A percentile compares a stretch with the other conserved stretches of the same genome.
These are phyloP conservation scores for Congeria kusceri DNA, from an alignment of 2,888 invertebrate genomes.

Conservation along the genomic window DNA sequence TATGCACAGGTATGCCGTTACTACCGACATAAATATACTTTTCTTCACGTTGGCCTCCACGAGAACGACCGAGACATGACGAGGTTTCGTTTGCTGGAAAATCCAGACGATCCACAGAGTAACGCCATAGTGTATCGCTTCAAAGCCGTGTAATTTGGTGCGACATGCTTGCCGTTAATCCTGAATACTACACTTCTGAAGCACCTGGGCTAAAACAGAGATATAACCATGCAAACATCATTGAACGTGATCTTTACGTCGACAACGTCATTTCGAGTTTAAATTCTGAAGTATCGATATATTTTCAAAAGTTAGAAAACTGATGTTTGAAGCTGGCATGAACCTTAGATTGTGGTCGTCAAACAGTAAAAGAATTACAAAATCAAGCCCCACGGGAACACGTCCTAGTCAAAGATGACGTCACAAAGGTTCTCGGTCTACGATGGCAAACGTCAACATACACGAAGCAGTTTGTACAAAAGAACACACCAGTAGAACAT, in stretches of 20 bases:
- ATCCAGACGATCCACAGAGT: background rate
- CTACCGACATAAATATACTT: background rate
- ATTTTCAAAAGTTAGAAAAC: background rate
- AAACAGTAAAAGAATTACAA: background rate
- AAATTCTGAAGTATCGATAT: slow-evolving; percentile 1
- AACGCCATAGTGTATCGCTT: slow-evolving; percentile 26
- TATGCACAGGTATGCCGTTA: background rate
- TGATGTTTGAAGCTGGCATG: slow-evolving; percentile 16
- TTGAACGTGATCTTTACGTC: slow-evolving; percentile 31
- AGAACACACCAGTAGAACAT: too few relatives aligned
- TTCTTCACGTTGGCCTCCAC: background rate
- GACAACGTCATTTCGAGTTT: slow-evolving; percentile 41
- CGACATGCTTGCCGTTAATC: slow-evolving; percentile 51
- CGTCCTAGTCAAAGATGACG: slow-evolving; percentile 2
- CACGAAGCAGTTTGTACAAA: background rate
- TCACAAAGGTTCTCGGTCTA: slow-evolving; percentile 28
- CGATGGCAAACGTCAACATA: slow-evolving; percentile 22
- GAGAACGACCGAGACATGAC: slow-evolving; percentile 27
- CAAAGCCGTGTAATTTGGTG: slow-evolving; percentile 40
- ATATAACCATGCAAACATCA: background rate
- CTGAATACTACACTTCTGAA: slow-evolving; percentile 41
- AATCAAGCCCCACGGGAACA: background rate
- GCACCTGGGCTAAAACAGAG: slow-evolving; percentile 5
- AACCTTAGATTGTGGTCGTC: slow-evolving; percentile 36
- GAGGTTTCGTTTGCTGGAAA: slow-evolving; percentile 7